Percentiles rank a stretch among this genome's conserved stretches.
These are phyloP conservation scores for Typhlichthys eigenmanni DNA, from an alignment of 2,797 vertebrate genomes.

Conservation along the genomic window DNA sequence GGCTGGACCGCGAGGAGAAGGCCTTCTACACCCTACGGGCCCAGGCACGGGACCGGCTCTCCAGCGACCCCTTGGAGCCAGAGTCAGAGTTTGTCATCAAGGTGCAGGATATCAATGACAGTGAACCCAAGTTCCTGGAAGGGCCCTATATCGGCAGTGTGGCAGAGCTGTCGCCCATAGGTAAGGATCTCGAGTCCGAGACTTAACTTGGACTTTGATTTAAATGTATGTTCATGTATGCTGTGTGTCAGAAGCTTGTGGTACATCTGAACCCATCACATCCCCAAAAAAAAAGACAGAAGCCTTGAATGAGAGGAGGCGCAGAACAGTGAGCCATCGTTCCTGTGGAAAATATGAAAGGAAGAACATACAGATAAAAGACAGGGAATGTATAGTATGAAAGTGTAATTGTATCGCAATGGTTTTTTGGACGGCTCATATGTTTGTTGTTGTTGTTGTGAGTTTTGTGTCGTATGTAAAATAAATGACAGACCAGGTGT, in stretches of 20 bases:
- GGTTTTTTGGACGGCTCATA: neutral
- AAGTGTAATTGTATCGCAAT: neutral
- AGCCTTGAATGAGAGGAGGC: neutral
- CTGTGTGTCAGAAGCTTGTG: too few relatives aligned
- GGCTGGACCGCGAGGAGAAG: conserved; percentile 93
- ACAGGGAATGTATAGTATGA: neutral
- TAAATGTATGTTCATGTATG: neutral
- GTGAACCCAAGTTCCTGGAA: conserved; percentile 94
- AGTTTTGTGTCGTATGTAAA: conserved; percentile 3
- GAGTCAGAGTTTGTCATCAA: conserved; percentile 99
- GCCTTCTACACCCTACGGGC: conserved; percentile 94
- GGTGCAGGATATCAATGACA: conserved; percentile 99
- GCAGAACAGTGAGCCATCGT: neutral
- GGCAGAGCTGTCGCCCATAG: conserved; percentile 90
- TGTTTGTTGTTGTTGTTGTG: too few relatives aligned
- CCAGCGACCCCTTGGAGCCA: conserved; percentile 87
- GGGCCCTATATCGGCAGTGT: conserved; percentile 96
- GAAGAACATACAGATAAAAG: neutral
- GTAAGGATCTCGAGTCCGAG: conserved; percentile 68
- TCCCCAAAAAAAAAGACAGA: too few relatives aligned
- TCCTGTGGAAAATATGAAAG: neutral
- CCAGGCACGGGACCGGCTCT: conserved; percentile 87
- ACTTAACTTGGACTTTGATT: conserved; percentile 5
- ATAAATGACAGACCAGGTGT: conserved; percentile 27
- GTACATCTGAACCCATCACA: too few relatives aligned